Evolutionary conservation across 2,888 invertebrate genomes (phyloP).

Genomic region (Thera obeliscata): DNA sequence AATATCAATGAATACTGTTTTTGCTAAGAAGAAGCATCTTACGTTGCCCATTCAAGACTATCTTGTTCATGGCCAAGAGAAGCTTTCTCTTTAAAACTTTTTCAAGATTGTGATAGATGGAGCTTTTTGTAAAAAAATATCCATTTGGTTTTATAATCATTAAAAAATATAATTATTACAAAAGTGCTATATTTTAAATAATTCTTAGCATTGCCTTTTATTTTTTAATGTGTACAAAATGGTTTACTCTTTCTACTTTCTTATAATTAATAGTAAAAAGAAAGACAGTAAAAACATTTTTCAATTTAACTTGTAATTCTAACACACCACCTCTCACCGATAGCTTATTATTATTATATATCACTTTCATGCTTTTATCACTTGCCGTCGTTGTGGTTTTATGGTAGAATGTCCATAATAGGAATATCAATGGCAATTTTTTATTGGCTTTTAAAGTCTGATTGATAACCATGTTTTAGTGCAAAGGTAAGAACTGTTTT

Average conservation of each 20-base stretch:
- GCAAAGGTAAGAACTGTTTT: too few species aligned
- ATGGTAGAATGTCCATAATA: background rate
- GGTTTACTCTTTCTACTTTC: background rate
- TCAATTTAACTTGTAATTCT: background rate
- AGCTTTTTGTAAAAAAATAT: background rate
- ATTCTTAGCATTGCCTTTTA: background rate
- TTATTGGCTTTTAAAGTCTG: background rate
- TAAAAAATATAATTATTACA: too few species aligned
- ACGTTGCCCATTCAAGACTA: too few species aligned
- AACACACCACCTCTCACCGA: background rate
- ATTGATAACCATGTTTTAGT: too few species aligned
- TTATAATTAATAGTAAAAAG: background rate
- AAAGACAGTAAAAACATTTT: background rate
- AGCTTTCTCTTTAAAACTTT: background rate
- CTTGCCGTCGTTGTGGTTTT: slow-evolving; percentile 5
- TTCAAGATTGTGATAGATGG: background rate
- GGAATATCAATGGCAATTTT: slow-evolving; percentile 13
- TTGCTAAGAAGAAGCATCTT: too few species aligned
- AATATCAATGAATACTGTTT: too few species aligned
- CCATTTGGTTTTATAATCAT: too few species aligned
- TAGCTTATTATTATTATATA: background rate
- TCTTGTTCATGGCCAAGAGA: background rate
- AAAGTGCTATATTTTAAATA: too few species aligned
- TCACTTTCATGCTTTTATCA: slow-evolving; percentile 16
- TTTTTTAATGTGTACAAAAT: background rate